Base-by-base conservation (phyloP, 2,888 invertebrate species). In the Pristionchus japonicus region DNA sequence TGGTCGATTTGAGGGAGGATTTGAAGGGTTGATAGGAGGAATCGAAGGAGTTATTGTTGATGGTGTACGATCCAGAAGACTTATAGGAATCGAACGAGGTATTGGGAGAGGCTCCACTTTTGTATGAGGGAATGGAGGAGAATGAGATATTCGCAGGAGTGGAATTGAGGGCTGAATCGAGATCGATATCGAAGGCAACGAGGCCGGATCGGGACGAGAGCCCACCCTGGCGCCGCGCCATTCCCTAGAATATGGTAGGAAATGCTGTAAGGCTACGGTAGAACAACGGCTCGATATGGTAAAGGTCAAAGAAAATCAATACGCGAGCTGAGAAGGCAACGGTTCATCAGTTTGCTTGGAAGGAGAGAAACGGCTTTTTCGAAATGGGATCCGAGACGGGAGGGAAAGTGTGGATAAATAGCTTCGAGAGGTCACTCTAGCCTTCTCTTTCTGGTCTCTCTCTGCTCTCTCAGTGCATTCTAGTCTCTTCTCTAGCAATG, bases 181-280 rank as follows among this genome's bases (percentile, higher is more conserved):
- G 49, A 40, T 90, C 90, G 64, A 90, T 90, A 84, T 90, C 89
- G 77, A 89, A 90, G 31, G 90, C 88, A 20, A 87, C 52, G 40
- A 90, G 88, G 0, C 83, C 84, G 7, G 88, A 88, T 31, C 47
- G 31, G 27, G 70, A 23, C 23, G 47, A 31, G 80, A 49, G 80
- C 27, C 82, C 49, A 17, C 40, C 80, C 80, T n/a, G n/a, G 27
- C 52, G 82, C 6, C 52, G 31, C 49, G 52, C n/a, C 82, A 52
- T 49, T 11, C 34, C 52, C 49, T 83, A 83, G 31, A 83, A 49
- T 52, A 34, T 31, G 52, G 52, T 37, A 40, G 34, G 43, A 20
- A 23, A 57, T 43, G 43, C 43, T 27, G 11, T n/a, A 27, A n/a
- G n/a, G 15, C 11, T 43, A 61, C 31, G 85, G 64, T 64, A 37